Evolutionary conservation across 2,888 invertebrate species (phyloP).

Genomic region (Noctuana brunneofusca): DNA sequence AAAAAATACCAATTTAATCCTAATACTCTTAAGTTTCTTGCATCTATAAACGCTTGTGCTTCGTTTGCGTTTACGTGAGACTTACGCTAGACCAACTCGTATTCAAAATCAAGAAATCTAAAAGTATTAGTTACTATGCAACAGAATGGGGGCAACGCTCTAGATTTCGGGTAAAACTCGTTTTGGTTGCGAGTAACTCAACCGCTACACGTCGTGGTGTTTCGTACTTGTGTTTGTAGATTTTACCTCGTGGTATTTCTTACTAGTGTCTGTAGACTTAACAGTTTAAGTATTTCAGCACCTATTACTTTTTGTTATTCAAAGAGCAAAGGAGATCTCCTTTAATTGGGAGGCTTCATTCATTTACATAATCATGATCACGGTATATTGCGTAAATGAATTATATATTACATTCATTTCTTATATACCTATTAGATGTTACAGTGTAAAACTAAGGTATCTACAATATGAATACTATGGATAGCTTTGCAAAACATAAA

Average conservation of each 20-base stretch:
- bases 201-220: slow-evolving; percentile 39
- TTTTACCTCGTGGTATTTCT: slow-evolving; percentile 33
- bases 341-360: neutral
- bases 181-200: slow-evolving; percentile 44
- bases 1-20: no score
- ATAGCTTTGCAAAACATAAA: no score
- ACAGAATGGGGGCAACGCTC: slow-evolving; percentile 73
- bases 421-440: no score
- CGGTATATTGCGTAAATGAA: no score
- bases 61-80: slow-evolving; percentile 13
- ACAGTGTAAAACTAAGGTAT: no score
- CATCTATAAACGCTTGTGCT: neutral
- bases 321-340: neutral
- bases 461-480: no score
- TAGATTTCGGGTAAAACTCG: slow-evolving; percentile 70
- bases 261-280: neutral
- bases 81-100: slow-evolving; percentile 24
- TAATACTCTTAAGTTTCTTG: no score
- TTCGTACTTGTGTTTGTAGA: slow-evolving; percentile 1
- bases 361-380: no score
- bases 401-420: no score
- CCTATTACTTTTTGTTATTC: neutral
- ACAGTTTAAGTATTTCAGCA: neutral
- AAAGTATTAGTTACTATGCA: slow-evolving; percentile 53
- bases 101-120: slow-evolving; percentile 63